phyloP scores from a whole-genome alignment of 2,888 invertebrate species.

The Thumatha senex region DNA sequence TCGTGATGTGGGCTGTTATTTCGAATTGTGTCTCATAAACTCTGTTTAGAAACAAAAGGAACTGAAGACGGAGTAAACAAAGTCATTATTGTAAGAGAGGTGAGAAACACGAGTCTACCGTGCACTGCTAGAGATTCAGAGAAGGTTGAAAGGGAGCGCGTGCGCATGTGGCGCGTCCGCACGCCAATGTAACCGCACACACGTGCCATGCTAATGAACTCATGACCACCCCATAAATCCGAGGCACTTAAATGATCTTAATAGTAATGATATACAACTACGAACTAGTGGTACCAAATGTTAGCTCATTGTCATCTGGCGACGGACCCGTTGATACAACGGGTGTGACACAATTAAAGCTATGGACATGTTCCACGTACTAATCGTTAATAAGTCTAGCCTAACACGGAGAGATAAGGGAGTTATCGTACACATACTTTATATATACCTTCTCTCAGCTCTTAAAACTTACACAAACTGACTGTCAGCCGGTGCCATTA shows the following conservation, averaged over 20 bases:
- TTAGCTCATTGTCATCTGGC: conserved; percentile 71
- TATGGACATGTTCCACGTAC: conserved; percentile 82
- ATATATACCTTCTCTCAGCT: conserved; percentile 71
- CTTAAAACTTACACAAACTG: conserved; percentile 73
- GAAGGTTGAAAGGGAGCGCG: conserved; percentile 1
- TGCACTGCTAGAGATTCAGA: too few species aligned
- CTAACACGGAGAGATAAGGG: conserved; percentile 79
- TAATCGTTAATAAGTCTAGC: conserved; percentile 72
- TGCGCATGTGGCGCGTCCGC: conserved; percentile 1
- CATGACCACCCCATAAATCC: conserved; percentile 74
- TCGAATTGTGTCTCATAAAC: too few species aligned
- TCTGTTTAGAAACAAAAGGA: too few species aligned
- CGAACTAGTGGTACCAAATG: conserved; percentile 74
- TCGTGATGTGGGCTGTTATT: too few species aligned
- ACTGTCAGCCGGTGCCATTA: conserved; percentile 74
- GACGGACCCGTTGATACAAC: conserved; percentile 80
- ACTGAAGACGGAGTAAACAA: too few species aligned
- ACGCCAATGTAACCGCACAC: conserved; percentile 19
- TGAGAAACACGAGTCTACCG: too few species aligned
- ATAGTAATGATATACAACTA: conserved; percentile 80
- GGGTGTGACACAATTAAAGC: conserved; percentile 80
- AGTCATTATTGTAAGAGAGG: too few species aligned
- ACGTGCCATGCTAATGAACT: conserved; percentile 56
- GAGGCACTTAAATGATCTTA: conserved; percentile 83
- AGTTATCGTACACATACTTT: conserved; percentile 74